Percentiles rank a stretch among this genome's conserved stretches.
Conservation (phyloP, 92 coral and sea anemone species). For the Siderastrea siderea region DNA sequence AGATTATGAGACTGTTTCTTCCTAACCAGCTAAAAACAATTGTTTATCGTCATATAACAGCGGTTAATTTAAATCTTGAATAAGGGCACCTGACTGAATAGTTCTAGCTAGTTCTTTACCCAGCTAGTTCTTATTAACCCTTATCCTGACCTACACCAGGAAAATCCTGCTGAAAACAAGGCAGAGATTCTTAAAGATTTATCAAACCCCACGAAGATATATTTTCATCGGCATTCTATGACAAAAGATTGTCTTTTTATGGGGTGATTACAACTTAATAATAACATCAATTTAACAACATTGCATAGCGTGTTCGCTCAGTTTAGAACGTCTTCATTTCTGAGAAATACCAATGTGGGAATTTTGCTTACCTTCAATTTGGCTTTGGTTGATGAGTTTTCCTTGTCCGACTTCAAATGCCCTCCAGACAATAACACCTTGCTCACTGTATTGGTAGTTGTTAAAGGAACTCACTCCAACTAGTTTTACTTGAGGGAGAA, state of each 20-base stretch:
- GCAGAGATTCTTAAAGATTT: not conserved
- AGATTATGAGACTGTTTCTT: not conserved
- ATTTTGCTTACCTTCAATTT: slow-evolving; percentile 6
- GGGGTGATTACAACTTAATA: not conserved
- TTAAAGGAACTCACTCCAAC: slow-evolving; percentile 51
- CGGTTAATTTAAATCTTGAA: not conserved
- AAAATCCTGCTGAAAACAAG: not conserved
- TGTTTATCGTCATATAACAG: not conserved
- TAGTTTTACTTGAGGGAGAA: slow-evolving; percentile 24
- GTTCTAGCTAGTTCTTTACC: not conserved
- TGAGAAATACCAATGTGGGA: not conserved
- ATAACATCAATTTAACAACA: not conserved
- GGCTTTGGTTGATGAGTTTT: slow-evolving; percentile 25
- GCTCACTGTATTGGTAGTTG: slow-evolving; percentile 51
- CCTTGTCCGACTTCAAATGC: slow-evolving; percentile 68
- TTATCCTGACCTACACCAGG: not conserved
- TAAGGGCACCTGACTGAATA: not conserved
- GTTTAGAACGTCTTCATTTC: not conserved
- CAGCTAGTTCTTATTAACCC: not conserved
- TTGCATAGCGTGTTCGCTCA: not conserved
- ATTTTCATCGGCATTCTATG: not conserved
- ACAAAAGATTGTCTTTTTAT: not conserved
- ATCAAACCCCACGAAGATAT: not conserved
- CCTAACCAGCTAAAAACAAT: not conserved
- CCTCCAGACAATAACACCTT: slow-evolving; percentile 53